Conservation (phyloP, 2,888 invertebrate genomes). For the Drosophila hamatofila region DNA sequence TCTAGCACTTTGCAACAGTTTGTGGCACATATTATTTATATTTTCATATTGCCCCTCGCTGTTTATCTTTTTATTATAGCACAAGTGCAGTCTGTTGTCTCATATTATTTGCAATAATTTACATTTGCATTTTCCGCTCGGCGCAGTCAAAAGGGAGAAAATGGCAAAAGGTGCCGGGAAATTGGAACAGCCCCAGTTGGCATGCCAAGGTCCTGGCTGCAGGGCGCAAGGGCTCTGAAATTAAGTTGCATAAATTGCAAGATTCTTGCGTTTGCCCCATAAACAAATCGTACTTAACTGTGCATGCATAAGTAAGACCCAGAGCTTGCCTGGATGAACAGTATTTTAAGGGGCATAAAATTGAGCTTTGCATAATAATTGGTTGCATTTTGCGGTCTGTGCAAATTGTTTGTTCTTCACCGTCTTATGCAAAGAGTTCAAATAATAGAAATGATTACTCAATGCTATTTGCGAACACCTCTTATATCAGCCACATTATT, state of each 20-base stretch:
- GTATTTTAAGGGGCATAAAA: constrained; percentile 15
- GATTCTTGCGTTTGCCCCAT: constrained; percentile 22
- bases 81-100: constrained; percentile 54
- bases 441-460: neutral
- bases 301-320: constrained; percentile 39
- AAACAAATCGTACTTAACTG: constrained; percentile 51
- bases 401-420: neutral
- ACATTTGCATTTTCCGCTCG: constrained; percentile 50
- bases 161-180: constrained; percentile 13
- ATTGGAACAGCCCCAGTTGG: constrained; percentile 12
- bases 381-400: constrained; percentile 6
- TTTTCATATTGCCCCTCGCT: constrained; percentile 26
- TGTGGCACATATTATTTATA: constrained; percentile 49
- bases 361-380: constrained; percentile 53
- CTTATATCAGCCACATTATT: neutral
- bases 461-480: neutral
- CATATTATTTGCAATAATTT: constrained; percentile 64
- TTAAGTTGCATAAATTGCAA: constrained; percentile 53
- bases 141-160: constrained; percentile 7
- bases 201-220: constrained; percentile 9
- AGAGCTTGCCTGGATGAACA: constrained; percentile 26
- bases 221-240: constrained; percentile 19
- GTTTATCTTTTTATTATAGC: constrained; percentile 51
- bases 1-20: constrained; percentile 33
- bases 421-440: too few species aligned